A percentile compares a stretch with the other conserved stretches of the same genome.
These are phyloP conservation scores for Teleogryllus occipitalis DNA, from an alignment of 1,140 invertebrate genomes.

Conservation along the genomic window DNA sequence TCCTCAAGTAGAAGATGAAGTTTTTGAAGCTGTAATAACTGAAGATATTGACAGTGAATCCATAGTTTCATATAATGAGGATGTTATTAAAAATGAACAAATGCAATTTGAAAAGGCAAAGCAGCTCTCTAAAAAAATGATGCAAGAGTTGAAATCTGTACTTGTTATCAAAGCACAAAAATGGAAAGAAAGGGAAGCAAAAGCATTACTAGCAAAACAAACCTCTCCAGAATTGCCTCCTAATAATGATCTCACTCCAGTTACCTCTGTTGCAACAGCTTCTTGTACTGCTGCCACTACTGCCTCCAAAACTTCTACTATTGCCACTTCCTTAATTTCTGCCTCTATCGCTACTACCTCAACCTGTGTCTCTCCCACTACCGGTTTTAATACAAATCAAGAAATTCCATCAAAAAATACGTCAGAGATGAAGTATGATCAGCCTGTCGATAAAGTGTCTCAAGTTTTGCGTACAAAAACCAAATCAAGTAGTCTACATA, in stretches of 20 bases:
- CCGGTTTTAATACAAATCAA: too few species aligned
- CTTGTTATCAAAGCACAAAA: not conserved
- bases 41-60: not conserved
- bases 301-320: not conserved
- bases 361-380: too few species aligned
- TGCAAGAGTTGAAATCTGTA: slow-evolving; percentile 10
- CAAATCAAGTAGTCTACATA: not conserved
- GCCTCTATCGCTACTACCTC: not conserved
- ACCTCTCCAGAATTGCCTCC: not conserved
- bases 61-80: not conserved
- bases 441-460: too few species aligned
- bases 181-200: slow-evolving; percentile 13
- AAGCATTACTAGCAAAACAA: slow-evolving; percentile 1
- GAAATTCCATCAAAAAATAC: too few species aligned
- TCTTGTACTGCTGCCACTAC: not conserved
- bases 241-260: not conserved
- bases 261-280: not conserved
- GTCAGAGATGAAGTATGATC: too few species aligned
- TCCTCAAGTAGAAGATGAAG: slow-evolving; percentile 14
- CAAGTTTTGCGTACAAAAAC: not conserved
- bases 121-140: not conserved
- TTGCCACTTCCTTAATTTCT: not conserved
- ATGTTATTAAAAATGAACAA: not conserved
- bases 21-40: slow-evolving; percentile 15
- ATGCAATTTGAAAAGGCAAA: not conserved